Base-by-base conservation (phyloP, 2,888 invertebrate species). In the Aphodius sticticus region DNA sequence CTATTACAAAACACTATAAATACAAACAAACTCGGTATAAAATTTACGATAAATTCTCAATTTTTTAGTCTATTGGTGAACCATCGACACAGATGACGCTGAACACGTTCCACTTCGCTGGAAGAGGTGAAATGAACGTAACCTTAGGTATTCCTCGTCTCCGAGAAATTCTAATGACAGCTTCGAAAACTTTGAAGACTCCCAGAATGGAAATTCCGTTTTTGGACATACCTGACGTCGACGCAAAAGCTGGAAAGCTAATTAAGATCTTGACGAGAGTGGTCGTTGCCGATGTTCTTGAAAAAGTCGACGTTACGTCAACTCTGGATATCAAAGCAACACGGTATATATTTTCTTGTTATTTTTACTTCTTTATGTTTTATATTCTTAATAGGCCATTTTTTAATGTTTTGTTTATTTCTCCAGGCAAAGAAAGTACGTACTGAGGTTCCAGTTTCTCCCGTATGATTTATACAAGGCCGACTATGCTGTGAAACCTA, bases 41-140 rank as follows among this genome's bases (percentile, higher is more conserved):
- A 53, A 53, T 2, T 53, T 7, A 26, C 3, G 26, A 26, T 26
- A 35, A 26, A 35, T 69, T 76, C 5, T 6, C 35, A 7, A 5
- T 78, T 76, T 84, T 86, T 80, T 81, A 88, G 91, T 98, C 98
- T 0, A 95, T 99, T 81, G 99, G 99, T 79, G 99, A 99, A 89
- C 99, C 99, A 0, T 99, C 99, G 1, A 99, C 99, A 80, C 99
- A 99, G 92, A 99, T 99, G 99, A 99, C 99, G 86, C 90, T 99
- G 88, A 99, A 99, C 89, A 99, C 99, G 70, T 99, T 99, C 90
- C 99, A 99, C 88, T 99, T 99, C 89, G 99, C 99, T 85, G 99
- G 99, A 87, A 94, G 99, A 90, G 99, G 99, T 91, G 99, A 99
- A 90, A 99, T 99, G 99, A 99, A 99, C 91, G 99, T 99, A 0